Evolutionary conservation across 2,113 vertebrate genomes (phyloP).

Genomic region (Porphyrio hochstetteri): DNA sequence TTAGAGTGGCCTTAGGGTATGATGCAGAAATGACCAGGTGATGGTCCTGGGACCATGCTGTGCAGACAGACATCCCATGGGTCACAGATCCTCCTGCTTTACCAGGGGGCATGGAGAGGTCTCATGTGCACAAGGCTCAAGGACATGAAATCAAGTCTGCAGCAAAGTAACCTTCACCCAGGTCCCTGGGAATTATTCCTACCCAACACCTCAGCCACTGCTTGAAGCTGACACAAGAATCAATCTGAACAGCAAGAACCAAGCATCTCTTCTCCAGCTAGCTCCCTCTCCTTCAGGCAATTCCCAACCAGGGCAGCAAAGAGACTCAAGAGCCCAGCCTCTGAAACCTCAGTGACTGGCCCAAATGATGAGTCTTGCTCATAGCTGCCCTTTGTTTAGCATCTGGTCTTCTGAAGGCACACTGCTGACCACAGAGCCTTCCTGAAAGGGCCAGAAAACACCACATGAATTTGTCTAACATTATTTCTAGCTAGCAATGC

Average conservation of each 20-base stretch:
- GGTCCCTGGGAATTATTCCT: neutral
- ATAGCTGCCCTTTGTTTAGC: neutral
- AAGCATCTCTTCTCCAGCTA: neutral
- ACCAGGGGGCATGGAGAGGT: neutral
- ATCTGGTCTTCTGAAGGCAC: neutral
- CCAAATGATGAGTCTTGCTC: neutral
- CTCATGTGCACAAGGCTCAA: neutral
- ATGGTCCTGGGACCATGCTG: neutral
- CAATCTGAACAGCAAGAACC: neutral
- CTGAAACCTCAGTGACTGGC: neutral
- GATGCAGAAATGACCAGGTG: neutral
- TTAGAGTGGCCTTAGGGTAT: accelerated
- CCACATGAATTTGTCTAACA: neutral
- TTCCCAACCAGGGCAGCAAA: neutral
- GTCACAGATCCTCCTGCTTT: neutral
- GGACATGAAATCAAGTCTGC: neutral
- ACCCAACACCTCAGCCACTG: neutral
- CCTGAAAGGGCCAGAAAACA: neutral
- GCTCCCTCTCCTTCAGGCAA: neutral
- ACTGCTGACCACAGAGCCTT: neutral
- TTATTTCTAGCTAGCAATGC: neutral
- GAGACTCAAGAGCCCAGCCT: neutral
- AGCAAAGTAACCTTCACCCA: neutral
- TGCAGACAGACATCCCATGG: neutral
- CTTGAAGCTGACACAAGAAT: neutral